Percentiles rank a stretch among this genome's conserved stretches.
These are phyloP conservation scores for Drosophila novamexicana DNA, from an alignment of 1,140 invertebrate species.

Conservation along the genomic window DNA sequence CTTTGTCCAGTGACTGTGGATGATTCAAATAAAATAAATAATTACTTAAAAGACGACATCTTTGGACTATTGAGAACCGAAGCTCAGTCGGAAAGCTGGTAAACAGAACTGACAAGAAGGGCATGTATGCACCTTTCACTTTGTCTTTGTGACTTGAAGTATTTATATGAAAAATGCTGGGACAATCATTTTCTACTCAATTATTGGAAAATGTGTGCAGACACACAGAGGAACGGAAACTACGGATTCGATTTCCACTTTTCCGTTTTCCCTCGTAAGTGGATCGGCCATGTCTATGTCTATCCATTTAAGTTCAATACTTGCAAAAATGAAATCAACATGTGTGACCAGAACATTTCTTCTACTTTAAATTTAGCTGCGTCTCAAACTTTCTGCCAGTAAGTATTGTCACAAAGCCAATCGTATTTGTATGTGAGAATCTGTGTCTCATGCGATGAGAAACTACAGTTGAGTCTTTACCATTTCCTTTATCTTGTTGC, in stretches of 20 bases:
- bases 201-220: constrained; percentile 48
- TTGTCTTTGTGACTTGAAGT: constrained; percentile 52
- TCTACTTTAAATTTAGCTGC: no score
- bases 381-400: not conserved
- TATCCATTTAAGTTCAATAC: constrained; percentile 1
- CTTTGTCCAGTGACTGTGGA: constrained; percentile 92
- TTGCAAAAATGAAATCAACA: no score
- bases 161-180: constrained; percentile 5
- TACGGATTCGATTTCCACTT: constrained; percentile 47
- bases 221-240: constrained; percentile 18
- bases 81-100: not conserved
- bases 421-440: no score
- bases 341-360: no score
- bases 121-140: constrained; percentile 55
- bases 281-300: not conserved
- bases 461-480: not conserved
- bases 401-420: not conserved
- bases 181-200: constrained; percentile 29
- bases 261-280: constrained; percentile 29
- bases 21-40: constrained; percentile 20
- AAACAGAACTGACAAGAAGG: constrained; percentile 19
- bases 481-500: constrained; percentile 14
- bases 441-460: not conserved
- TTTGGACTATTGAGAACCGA: constrained; percentile 1
- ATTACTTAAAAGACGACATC: not conserved